These are phyloP conservation scores for Nerophis lumbriciformis DNA, from an alignment of 2,113 vertebrate genomes.

Conservation along the genomic window DNA sequence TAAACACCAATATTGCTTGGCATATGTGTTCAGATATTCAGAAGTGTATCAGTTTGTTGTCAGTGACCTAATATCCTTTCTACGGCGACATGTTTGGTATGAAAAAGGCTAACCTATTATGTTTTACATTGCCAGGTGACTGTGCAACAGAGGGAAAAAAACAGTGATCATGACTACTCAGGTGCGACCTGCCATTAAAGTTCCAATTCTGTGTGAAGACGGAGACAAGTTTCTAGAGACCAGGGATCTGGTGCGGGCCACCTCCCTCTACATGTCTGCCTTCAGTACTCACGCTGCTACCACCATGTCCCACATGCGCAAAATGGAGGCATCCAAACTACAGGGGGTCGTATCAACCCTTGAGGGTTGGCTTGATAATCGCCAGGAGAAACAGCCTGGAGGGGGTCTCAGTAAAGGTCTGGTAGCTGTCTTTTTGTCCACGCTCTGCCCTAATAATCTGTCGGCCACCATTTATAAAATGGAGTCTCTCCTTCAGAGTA, in stretches of 20 bases:
- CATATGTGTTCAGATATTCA: no score
- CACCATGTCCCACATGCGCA: constrained; percentile 65
- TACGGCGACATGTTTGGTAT: neutral
- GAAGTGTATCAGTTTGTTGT: neutral
- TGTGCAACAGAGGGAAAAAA: neutral
- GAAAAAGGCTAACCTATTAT: neutral
- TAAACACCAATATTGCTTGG: no score
- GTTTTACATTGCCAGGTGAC: constrained; percentile 3
- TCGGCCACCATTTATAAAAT: constrained; percentile 74
- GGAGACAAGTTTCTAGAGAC: constrained; percentile 70
- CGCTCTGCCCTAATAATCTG: constrained; percentile 76
- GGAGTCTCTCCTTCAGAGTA: constrained; percentile 72
- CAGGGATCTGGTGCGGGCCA: constrained; percentile 66
- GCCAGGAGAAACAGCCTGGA: constrained; percentile 50
- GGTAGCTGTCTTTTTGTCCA: constrained; percentile 79
- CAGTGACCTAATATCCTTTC: neutral
- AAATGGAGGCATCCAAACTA: constrained; percentile 45
- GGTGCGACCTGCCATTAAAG: constrained; percentile 57
- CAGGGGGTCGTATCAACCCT: constrained; percentile 66
- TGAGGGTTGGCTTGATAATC: constrained; percentile 76
- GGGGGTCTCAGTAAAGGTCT: constrained; percentile 71
- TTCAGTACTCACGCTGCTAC: constrained; percentile 77
- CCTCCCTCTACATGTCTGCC: constrained; percentile 78
- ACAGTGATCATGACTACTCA: constrained; percentile 56
- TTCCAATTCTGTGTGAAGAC: constrained; percentile 70